phyloP scores from a whole-genome alignment of 2,888 invertebrate species.

The Panzeria rudis region DNA sequence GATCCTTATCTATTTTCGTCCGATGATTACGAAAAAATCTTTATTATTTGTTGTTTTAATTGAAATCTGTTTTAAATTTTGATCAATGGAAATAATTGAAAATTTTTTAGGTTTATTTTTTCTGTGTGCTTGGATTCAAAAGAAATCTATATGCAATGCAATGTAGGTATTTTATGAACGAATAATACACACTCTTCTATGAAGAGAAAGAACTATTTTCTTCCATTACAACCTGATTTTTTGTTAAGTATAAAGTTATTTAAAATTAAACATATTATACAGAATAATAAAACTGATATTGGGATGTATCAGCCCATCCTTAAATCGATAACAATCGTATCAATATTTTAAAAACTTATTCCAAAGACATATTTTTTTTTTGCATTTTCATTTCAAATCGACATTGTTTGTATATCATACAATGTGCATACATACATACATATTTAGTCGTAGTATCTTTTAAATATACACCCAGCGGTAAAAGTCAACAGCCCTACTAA shows the following conservation, averaged over 20 bases:
- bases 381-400: neutral
- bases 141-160: too few species aligned
- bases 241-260: neutral
- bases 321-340: conserved; percentile 75
- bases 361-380: conserved; percentile 52
- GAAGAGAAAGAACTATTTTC: neutral
- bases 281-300: conserved; percentile 1
- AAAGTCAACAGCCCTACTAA: too few species aligned
- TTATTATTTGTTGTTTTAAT: too few species aligned
- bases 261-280: conserved; percentile 1
- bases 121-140: too few species aligned
- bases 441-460: too few species aligned
- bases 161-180: neutral
- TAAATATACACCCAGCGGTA: too few species aligned
- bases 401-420: neutral
- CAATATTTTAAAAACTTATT: conserved; percentile 60
- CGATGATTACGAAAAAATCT: too few species aligned
- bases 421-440: neutral
- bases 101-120: too few species aligned
- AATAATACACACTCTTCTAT: neutral
- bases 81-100: too few species aligned
- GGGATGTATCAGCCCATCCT: conserved; percentile 79
- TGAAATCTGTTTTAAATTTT: too few species aligned
- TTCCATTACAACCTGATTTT: neutral
- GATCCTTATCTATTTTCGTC: too few species aligned